Evolutionary conservation across 2,113 vertebrate species (phyloP).

Genomic region (Ctenodactylus gundi): DNA sequence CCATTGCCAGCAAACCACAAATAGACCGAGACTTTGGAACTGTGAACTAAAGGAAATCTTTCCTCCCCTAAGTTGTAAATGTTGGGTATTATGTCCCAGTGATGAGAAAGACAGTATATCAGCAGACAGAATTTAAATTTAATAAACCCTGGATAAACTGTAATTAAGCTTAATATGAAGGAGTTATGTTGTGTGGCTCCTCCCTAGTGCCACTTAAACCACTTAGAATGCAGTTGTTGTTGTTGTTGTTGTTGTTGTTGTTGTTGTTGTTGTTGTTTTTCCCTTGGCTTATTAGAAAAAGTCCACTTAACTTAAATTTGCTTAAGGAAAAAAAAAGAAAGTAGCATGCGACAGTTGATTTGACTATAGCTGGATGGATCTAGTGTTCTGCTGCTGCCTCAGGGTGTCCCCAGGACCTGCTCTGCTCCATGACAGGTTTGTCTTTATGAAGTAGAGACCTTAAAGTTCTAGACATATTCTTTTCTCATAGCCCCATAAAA

Average conservation of each 20-base stretch:
- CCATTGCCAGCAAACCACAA: no score
- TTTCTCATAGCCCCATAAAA: not conserved
- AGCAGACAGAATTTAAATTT: not conserved
- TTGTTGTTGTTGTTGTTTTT: no score
- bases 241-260: no score
- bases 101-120: no score
- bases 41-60: no score
- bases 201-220: not conserved
- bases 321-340: no score
- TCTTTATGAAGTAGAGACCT: not conserved
- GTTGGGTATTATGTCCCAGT: no score
- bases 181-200: not conserved
- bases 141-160: not conserved
- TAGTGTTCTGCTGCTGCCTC: no score
- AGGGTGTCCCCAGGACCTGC: not conserved
- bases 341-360: fast-evolving
- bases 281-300: no score
- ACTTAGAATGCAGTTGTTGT: not conserved
- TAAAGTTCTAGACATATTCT: not conserved
- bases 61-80: no score
- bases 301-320: not conserved
- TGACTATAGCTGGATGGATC: not conserved
- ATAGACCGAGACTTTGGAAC: no score
- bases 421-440: not conserved
- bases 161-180: not conserved